Evolutionary conservation across 2,797 vertebrate genomes (phyloP), one percentile per base, ranked within the genome.

Genomic region (Myripristis murdjan): DNA sequence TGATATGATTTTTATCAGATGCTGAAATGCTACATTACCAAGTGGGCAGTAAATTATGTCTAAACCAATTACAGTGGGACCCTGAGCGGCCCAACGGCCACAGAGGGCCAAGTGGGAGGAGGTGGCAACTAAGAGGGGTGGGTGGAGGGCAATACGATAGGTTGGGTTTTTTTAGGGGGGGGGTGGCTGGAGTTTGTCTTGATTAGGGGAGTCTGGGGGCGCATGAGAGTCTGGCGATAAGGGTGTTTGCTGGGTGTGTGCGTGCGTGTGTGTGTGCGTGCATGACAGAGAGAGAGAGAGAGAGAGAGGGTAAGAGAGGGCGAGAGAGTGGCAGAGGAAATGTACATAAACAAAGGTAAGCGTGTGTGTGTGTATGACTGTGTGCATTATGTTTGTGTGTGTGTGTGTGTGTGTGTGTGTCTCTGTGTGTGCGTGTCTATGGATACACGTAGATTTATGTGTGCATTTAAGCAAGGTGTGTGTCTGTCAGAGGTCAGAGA

Each of bases 1-100:
- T 95, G 94, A 95, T 96, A 95, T 92, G 95, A 95, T 95, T 95
- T 96, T 95, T 96, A 96, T 96, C 95, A 95, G 93, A 94, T 94
- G 89, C 93, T 94, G 95, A 95, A 96, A 95, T 94, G 94, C 95
- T 90, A 94, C 94, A 95, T 96, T 96, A 94, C 94, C 94, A 96
- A 95, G 92, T 95, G 94, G 91, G 94, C 95, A 95, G 95, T 96
- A 96, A 96, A 96, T 96, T 95, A 96, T 95, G 94, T 96, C 87
- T 66, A 94, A 96, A 95, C 94, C 95, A 95, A 96, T 96, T 96
- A 96, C 90, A 91, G 93, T 64, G 79, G 91, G 93, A 93, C 87
- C 91, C 94, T 92, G 92, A 94, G 94, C 82, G 74, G 87, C 82
- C 89, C 67, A 75, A 41, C 64, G 69, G 82, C 82, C 91, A 82